Percentiles rank a stretch among this genome's conserved stretches.
phyloP scores from a whole-genome alignment of 1,140 invertebrate genomes.

The Octopus sinensis region DNA sequence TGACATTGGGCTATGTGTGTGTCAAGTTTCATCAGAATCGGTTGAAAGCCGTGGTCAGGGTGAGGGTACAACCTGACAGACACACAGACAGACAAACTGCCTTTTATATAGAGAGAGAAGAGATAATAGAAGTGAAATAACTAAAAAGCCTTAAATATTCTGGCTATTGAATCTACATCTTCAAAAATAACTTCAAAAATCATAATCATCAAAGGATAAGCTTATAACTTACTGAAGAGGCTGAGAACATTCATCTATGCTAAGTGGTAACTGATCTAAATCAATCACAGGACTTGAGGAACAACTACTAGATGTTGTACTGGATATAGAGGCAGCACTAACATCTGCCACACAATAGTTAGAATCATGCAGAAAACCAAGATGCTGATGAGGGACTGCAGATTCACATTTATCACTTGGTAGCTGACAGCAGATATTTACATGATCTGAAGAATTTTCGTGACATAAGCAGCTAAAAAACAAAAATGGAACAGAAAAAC shows the following conservation, averaged over 20 bases:
- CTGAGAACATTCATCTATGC: constrained; percentile 35
- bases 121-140: too few species aligned
- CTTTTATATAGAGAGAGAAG: too few species aligned
- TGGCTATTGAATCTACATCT: too few species aligned
- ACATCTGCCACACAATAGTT: constrained; percentile 50
- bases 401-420: constrained; percentile 44
- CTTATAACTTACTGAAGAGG: constrained; percentile 28
- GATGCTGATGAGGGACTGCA: constrained; percentile 26
- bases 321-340: constrained; percentile 54
- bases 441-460: constrained; percentile 56
- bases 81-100: too few species aligned
- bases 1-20: too few species aligned
- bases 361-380: constrained; percentile 45
- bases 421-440: constrained; percentile 55
- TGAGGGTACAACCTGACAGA: too few species aligned
- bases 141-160: too few species aligned
- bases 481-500: constrained; percentile 5
- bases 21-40: too few species aligned
- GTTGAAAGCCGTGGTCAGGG: too few species aligned
- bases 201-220: too few species aligned
- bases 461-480: constrained; percentile 56
- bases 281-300: constrained; percentile 53
- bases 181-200: too few species aligned
- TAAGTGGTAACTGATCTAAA: constrained; percentile 39
- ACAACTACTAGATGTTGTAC: constrained; percentile 52